Percentiles rank a stretch among this genome's conserved stretches.
Conservation (phyloP, 2,113 vertebrate genomes). For the Hydrochoerus hydrochaeris region DNA sequence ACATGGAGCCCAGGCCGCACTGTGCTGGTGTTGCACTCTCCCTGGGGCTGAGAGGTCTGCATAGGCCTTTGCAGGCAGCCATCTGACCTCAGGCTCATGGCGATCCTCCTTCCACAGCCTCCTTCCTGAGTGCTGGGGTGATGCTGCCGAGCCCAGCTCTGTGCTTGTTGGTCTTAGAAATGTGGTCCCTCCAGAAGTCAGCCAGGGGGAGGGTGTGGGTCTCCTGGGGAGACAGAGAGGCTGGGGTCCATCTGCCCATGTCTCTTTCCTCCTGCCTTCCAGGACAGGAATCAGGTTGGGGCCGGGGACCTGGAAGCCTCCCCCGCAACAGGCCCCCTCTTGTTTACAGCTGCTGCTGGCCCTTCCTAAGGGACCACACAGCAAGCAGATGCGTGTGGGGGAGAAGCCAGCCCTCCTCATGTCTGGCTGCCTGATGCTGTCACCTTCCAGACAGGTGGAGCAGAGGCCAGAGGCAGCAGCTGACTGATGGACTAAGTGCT, state of each 20-base stretch:
- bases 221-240: background rate
- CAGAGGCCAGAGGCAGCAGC: background rate
- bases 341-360: background rate
- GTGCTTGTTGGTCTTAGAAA: background rate
- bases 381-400: background rate
- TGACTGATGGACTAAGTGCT: no score
- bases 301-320: background rate
- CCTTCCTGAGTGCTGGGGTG: background rate
- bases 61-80: background rate
- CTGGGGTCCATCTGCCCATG: background rate
- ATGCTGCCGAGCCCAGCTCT: fast-evolving
- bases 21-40: background rate
- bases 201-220: background rate
- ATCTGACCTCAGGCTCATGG: background rate
- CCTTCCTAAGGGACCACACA: no score
- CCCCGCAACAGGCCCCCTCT: no score
- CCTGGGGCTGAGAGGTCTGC: background rate
- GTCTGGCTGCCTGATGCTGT: background rate
- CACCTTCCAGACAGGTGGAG: background rate
- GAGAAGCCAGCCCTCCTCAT: fast-evolving
- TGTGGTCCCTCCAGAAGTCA: fast-evolving
- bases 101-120: background rate
- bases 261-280: background rate
- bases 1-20: background rate
- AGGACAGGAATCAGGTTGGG: background rate